Conservation (phyloP, 2,113 vertebrate genomes). For the Columba livia region DNA sequence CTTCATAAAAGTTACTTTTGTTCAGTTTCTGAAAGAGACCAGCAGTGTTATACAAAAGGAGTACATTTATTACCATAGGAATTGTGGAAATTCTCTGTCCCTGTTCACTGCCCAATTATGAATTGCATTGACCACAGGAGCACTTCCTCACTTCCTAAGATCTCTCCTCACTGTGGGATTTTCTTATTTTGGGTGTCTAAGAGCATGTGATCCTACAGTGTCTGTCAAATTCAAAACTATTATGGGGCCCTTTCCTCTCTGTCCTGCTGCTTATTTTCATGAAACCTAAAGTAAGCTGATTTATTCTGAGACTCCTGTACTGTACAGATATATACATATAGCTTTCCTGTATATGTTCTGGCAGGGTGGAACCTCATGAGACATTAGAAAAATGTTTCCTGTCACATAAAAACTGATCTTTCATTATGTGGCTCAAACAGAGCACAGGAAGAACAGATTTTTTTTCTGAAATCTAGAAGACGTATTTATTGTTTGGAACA, state of each 20-base stretch:
- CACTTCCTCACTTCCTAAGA: neutral
- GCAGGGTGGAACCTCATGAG: neutral
- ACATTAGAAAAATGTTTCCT: neutral
- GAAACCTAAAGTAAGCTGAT: neutral
- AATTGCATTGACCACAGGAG: neutral
- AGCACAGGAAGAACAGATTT: neutral
- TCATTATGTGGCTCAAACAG: neutral
- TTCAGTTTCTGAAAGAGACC: neutral
- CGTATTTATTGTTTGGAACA: neutral
- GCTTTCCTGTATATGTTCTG: neutral
- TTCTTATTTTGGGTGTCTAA: neutral
- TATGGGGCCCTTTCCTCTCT: neutral
- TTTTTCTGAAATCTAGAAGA: neutral
- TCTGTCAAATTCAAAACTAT: neutral
- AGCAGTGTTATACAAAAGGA: neutral
- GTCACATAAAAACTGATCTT: neutral
- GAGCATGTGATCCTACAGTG: neutral
- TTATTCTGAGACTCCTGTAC: neutral
- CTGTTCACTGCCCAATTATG: neutral
- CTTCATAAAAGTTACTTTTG: neutral
- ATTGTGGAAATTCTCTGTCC: neutral
- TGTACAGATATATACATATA: rapidly evolving
- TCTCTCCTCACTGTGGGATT: neutral
- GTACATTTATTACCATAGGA: neutral
- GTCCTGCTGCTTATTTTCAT: neutral